phyloP scores from a whole-genome alignment of 2,797 vertebrate species.

The Sebastolobus altivelis region DNA sequence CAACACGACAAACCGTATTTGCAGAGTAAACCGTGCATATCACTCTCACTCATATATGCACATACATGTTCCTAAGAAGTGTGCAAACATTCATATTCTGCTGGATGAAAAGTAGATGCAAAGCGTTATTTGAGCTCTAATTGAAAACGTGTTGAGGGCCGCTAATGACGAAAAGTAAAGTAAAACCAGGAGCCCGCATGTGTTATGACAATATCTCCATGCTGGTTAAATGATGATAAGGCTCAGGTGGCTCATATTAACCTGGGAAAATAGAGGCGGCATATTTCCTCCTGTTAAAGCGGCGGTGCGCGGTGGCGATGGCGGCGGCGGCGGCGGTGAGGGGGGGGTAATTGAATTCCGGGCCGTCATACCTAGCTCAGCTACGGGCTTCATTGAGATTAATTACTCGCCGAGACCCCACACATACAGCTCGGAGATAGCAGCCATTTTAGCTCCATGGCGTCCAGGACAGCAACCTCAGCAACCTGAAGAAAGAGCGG shows the following conservation, averaged over 20 bases:
- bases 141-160: slow-evolving; percentile 55
- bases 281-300: slow-evolving; percentile 84
- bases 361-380: slow-evolving; percentile 94
- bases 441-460: slow-evolving; percentile 87
- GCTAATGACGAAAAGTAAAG: slow-evolving; percentile 53
- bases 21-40: slow-evolving; percentile 16
- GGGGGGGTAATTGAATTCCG: slow-evolving; percentile 94
- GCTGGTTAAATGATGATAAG: slow-evolving; percentile 85
- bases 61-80: slow-evolving; percentile 17
- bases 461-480: slow-evolving; percentile 86
- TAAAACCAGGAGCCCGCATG: slow-evolving; percentile 48
- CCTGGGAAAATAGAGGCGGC: slow-evolving; percentile 92
- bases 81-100: slow-evolving; percentile 46
- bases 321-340: background rate
- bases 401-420: slow-evolving; percentile 91
- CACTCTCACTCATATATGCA: background rate
- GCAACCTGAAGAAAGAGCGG: slow-evolving; percentile 74
- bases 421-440: slow-evolving; percentile 86
- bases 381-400: slow-evolving; percentile 96
- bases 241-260: slow-evolving; percentile 98
- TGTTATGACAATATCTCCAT: slow-evolving; percentile 67
- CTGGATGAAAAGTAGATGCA: slow-evolving; percentile 20
- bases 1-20: slow-evolving; percentile 1
- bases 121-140: slow-evolving; percentile 54
- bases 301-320: slow-evolving; percentile 42